Percentiles rank a stretch among this genome's conserved stretches.
Conservation (phyloP, 2,888 invertebrate genomes). For the Scaeva pyrastri region DNA sequence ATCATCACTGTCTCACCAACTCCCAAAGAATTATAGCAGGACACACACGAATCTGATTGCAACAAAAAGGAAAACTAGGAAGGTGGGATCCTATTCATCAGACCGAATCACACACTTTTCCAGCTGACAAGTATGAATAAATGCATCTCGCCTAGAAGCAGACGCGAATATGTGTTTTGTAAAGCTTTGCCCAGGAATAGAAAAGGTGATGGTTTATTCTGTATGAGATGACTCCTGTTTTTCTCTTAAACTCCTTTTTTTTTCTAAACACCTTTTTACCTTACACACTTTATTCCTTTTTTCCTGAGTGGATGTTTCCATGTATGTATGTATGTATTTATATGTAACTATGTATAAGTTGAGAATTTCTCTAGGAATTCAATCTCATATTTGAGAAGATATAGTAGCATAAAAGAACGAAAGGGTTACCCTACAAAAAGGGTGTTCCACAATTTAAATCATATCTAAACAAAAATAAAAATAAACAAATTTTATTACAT, state of each 20-base stretch:
- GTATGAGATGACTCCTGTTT: constrained; percentile 24
- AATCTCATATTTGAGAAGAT: constrained; percentile 50
- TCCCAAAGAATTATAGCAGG: not conserved
- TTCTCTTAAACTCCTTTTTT: constrained; percentile 16
- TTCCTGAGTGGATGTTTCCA: no score
- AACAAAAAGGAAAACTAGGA: constrained; percentile 31
- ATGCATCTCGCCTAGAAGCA: not conserved
- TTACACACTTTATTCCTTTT: not conserved
- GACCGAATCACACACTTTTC: constrained; percentile 54
- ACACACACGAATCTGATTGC: constrained; percentile 25
- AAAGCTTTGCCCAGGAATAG: not conserved
- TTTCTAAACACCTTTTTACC: not conserved
- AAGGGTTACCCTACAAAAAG: not conserved
- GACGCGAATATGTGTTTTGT: not conserved
- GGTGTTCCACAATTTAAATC: not conserved
- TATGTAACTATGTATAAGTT: constrained; percentile 16
- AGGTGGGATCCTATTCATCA: constrained; percentile 62
- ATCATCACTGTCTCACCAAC: constrained; percentile 2
- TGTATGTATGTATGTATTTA: no score
- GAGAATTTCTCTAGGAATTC: constrained; percentile 57
- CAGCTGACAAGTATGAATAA: not conserved
- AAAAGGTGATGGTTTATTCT: constrained; percentile 5
- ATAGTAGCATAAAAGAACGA: not conserved
- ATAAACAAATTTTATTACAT: no score
- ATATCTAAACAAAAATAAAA: not conserved